Conservation (phyloP, 1,140 invertebrate species). For the Neotoxoptera formosana region DNA sequence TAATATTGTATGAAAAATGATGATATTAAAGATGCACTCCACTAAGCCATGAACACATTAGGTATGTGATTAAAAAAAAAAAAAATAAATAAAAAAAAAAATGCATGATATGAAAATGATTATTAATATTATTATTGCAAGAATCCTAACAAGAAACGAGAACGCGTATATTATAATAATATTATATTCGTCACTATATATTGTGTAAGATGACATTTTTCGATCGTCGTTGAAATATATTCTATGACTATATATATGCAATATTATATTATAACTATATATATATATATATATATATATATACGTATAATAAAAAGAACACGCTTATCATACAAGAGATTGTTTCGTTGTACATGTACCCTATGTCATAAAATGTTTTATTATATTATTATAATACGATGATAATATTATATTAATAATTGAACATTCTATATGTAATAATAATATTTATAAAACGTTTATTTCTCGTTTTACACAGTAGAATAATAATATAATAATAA, state of each 20-base stretch:
- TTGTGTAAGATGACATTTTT: constrained; percentile 35
- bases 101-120: constrained; percentile 53
- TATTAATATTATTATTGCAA: constrained; percentile 37
- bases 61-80: constrained; percentile 46
- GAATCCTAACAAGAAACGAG: constrained; percentile 8
- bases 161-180: not conserved
- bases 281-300: no score
- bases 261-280: no score
- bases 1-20: not conserved
- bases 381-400: not conserved
- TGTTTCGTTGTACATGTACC: constrained; percentile 23
- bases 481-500: no score
- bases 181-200: constrained; percentile 19
- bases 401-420: not conserved
- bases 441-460: not conserved
- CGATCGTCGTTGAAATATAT: constrained; percentile 16
- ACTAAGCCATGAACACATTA: constrained; percentile 52
- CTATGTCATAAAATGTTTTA: not conserved
- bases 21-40: not conserved
- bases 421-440: no score
- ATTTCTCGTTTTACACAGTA: not conserved
- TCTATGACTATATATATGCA: constrained; percentile 9
- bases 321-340: constrained; percentile 17
- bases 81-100: constrained; percentile 12
- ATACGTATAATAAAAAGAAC: not conserved